phyloP scores from a whole-genome alignment of 2,113 vertebrate genomes.

The Gavialis gangeticus region DNA sequence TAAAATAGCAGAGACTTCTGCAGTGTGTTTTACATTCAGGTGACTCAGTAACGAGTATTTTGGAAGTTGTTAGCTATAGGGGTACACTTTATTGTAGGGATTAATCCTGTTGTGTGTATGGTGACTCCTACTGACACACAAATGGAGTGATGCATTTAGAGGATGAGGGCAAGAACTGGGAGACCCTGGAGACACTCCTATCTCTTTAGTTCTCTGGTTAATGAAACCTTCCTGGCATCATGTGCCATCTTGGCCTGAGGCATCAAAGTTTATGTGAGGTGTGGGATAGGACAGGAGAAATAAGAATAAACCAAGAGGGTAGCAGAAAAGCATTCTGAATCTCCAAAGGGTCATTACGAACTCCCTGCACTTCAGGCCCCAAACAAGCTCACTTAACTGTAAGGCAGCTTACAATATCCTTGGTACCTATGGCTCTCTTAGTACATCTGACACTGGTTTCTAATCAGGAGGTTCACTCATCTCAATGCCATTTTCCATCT shows the following conservation, averaged over 20 bases:
- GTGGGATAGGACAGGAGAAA: background rate
- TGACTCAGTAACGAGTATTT: background rate
- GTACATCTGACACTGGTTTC: background rate
- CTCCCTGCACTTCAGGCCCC: background rate
- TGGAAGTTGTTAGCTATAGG: too few relatives aligned
- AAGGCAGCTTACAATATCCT: fast-evolving
- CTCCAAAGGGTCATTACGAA: background rate
- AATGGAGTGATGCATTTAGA: background rate
- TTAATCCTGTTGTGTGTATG: background rate
- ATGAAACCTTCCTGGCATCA: too few relatives aligned
- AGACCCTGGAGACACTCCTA: background rate
- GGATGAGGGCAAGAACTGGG: background rate
- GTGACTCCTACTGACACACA: background rate
- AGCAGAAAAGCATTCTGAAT: background rate
- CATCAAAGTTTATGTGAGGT: background rate
- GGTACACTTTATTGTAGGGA: background rate
- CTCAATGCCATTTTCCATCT: background rate
- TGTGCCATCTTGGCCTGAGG: background rate
- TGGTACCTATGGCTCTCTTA: background rate
- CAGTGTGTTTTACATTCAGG: background rate
- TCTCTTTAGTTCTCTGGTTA: background rate
- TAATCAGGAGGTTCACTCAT: fast-evolving
- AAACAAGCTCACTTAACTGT: background rate
- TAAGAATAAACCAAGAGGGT: background rate
- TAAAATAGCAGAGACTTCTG: background rate